Percentiles rank a stretch among this genome's conserved stretches.
Conservation (phyloP, 2,113 vertebrate genomes). For the Sturnira hondurensis region DNA sequence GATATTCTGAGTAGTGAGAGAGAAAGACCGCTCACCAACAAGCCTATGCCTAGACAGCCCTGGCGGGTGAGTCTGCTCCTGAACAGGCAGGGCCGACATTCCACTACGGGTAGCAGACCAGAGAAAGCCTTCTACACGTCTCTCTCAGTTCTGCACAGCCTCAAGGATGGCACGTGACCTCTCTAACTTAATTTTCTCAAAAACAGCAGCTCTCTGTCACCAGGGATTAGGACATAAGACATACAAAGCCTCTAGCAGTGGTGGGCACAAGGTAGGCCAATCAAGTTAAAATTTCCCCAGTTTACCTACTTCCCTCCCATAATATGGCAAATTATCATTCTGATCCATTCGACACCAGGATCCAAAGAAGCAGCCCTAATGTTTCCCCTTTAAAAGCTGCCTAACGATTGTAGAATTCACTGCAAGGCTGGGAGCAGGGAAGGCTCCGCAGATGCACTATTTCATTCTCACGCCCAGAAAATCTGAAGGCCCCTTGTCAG, state of each 20-base stretch:
- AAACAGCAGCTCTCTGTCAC: background rate
- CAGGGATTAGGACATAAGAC: background rate
- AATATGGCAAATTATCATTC: background rate
- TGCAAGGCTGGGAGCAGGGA: background rate
- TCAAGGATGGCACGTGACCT: background rate
- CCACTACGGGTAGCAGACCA: background rate
- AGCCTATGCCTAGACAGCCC: background rate
- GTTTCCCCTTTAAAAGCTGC: conserved; percentile 18
- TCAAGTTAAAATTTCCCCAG: background rate
- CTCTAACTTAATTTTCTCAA: background rate
- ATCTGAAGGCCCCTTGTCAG: conserved; percentile 49
- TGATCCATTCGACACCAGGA: background rate
- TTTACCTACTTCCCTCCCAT: background rate
- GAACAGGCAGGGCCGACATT: background rate
- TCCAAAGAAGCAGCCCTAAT: background rate
- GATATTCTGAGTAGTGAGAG: background rate
- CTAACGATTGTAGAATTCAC: background rate
- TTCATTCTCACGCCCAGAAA: conserved; percentile 37
- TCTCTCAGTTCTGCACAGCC: background rate
- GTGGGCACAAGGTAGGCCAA: background rate
- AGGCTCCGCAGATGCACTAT: background rate
- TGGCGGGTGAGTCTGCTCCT: background rate
- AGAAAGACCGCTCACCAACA: background rate
- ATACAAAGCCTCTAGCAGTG: background rate
- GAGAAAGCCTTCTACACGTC: background rate